Evolutionary conservation across 2,797 vertebrate genomes (phyloP), one percentile per base, ranked within the genome.

Genomic region (Ficedula albicollis): DNA sequence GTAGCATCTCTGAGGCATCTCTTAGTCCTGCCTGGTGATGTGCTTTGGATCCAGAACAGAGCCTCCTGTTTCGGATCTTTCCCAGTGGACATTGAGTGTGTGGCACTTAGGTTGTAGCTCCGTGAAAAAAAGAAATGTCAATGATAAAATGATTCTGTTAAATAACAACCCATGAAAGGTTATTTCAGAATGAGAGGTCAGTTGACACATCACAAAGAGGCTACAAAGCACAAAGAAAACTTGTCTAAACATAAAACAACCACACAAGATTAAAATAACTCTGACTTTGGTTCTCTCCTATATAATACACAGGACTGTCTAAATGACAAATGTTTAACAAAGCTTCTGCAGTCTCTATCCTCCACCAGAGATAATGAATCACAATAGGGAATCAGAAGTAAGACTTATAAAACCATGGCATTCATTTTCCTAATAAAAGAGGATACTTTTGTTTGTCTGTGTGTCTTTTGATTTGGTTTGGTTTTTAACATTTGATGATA

Each of bases 51-150:
- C 30, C 41, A 55, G 51, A 52, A 30, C 51, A 52, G 51, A 30
- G 4, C 9, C 39, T 82, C 39, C 55, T 39, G 9, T 18, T 89
- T 55, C 10, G 25, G 22, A 30, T 79, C 13, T 74, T 60, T 26
- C n/a, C 23, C 15, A 32, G 16, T 0, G 4, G 62, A 56, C 4
- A 4, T 10, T 0, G 0, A 26, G 7, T 58, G 8, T 30, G 21
- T 20, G 32, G 19, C n/a, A 19, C 54, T 64, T 46, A 16, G 9
- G 34, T 5, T 74, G 30, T 11, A 87, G 15, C 9, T 83, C 16
- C 12, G 15, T 14, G 23, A 30, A 54, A 83, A 91, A 91, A 48
- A 4, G 44, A 54, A 55, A 64, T 30, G 20, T 18, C 51, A 76
- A 16, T 0, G 1, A 76, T 16, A 48, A 75, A 93, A 90, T 52